phyloP scores from a whole-genome alignment of 2,888 invertebrate species.

The Polylopha cassiicola region DNA sequence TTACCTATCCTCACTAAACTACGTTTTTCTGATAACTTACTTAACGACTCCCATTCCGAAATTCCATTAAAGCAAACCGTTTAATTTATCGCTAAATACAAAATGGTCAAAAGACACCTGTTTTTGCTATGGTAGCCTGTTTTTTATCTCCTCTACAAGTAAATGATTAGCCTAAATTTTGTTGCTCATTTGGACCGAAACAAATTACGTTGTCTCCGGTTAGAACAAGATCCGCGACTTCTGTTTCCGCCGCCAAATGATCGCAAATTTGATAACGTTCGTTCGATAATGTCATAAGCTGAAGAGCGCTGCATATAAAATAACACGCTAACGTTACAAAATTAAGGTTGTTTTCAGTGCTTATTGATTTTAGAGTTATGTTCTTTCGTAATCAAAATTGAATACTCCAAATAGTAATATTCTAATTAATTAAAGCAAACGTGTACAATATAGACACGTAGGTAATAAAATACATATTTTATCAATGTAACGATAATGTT shows the following conservation, averaged over 20 bases:
- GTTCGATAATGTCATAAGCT: conserved; percentile 2
- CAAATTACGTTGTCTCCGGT: conserved; percentile 8
- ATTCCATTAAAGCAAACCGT: background rate
- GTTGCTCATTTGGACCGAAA: conserved; percentile 9
- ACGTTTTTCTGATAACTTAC: too few species aligned
- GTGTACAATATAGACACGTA: background rate
- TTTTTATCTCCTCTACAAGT: conserved; percentile 8
- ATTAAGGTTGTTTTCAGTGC: too few species aligned
- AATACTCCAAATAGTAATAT: too few species aligned
- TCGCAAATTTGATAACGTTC: conserved; percentile 13
- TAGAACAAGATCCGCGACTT: conserved; percentile 11
- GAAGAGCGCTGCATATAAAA: too few species aligned
- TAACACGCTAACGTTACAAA: too few species aligned
- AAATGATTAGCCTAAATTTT: conserved; percentile 17
- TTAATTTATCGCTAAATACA: background rate
- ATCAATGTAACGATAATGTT: background rate
- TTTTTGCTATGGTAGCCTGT: background rate
- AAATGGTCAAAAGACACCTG: conserved; percentile 1
- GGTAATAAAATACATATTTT: background rate
- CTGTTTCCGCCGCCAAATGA: conserved; percentile 7
- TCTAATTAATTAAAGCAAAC: too few species aligned
- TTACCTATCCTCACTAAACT: too few species aligned
- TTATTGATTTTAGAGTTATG: too few species aligned
- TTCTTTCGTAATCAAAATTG: too few species aligned
- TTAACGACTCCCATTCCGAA: too few species aligned